Evolutionary conservation across 2,797 vertebrate genomes (phyloP).

Genomic region (Bothrops alternatus): DNA sequence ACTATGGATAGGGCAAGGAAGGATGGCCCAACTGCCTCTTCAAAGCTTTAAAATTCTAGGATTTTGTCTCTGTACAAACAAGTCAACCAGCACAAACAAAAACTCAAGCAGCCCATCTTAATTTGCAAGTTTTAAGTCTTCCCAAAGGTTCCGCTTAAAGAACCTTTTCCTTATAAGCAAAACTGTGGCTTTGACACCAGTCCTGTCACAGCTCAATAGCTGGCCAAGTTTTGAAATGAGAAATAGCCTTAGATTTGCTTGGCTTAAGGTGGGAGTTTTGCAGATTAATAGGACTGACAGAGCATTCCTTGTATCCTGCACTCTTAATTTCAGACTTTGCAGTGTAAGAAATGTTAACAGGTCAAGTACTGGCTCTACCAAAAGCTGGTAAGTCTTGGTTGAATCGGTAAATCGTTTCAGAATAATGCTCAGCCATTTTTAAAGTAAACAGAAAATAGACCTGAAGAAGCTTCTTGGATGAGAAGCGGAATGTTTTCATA

Average conservation of each 20-base stretch:
- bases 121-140: neutral
- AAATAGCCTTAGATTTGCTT: slow-evolving; percentile 12
- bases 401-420: neutral
- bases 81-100: neutral
- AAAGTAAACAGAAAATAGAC: neutral
- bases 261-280: slow-evolving; percentile 22
- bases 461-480: neutral
- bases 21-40: neutral
- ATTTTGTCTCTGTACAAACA: neutral
- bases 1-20: neutral
- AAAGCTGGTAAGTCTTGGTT: neutral
- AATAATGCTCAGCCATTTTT: neutral
- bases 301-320: slow-evolving; percentile 14
- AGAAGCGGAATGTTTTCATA: neutral
- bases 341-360: neutral
- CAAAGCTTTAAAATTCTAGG: neutral
- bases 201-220: slow-evolving; percentile 25
- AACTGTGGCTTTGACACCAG: neutral
- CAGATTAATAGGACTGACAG: slow-evolving; percentile 23
- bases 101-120: neutral
- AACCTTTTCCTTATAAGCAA: neutral
- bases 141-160: slow-evolving; percentile 15
- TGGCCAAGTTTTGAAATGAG: slow-evolving; percentile 52
- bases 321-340: slow-evolving; percentile 18
- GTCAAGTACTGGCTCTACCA: neutral